A percentile compares a stretch with the other conserved stretches of the same genome.
Conservation (phyloP, 2,797 vertebrate species). For the Tokudaia tokunoshimensis region DNA sequence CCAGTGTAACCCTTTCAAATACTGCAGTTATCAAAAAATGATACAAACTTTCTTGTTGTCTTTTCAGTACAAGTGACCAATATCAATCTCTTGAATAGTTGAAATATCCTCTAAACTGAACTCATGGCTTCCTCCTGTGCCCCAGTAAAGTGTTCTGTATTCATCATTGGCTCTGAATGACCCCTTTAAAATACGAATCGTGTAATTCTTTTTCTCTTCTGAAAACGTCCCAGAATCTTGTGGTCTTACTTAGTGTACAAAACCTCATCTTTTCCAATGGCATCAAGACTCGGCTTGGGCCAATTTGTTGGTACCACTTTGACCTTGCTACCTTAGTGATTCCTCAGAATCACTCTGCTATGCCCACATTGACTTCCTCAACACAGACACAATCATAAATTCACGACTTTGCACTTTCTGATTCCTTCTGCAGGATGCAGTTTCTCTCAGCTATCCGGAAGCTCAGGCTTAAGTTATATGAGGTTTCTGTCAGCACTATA, state of each 20-base stretch:
- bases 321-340: too few species aligned
- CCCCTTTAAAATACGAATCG: background rate
- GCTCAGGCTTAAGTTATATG: background rate
- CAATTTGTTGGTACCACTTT: too few species aligned
- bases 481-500: background rate
- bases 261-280: background rate
- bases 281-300: too few species aligned
- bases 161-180: background rate
- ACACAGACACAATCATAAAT: background rate
- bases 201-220: background rate
- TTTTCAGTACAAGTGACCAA: background rate
- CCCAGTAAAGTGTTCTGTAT: background rate
- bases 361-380: background rate
- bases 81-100: background rate
- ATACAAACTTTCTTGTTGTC: background rate
- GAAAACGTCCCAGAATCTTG: background rate
- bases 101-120: background rate
- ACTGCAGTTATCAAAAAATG: background rate
- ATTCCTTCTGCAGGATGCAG: background rate
- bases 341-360: background rate
- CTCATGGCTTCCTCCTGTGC: background rate
- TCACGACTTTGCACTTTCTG: background rate
- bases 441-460: background rate
- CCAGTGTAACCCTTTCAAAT: background rate
- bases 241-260: background rate